These are phyloP conservation scores for Aplidium turbinatum DNA, from an alignment of 23 tunicate species.

Conservation along the genomic window DNA sequence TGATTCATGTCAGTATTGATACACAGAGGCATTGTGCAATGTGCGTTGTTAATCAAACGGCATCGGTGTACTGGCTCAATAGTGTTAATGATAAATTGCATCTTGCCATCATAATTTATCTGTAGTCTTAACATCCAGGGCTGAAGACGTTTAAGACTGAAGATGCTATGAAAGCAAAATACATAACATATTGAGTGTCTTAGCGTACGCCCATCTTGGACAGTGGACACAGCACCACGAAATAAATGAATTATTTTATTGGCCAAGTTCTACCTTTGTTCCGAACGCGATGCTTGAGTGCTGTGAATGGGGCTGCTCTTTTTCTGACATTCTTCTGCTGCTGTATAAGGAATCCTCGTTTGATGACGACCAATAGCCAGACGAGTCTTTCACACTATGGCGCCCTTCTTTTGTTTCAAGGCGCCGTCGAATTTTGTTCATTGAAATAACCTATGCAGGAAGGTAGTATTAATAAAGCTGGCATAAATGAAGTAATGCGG, in stretches of 20 bases:
- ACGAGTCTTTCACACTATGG: constrained; percentile 30
- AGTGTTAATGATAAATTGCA: too few relatives aligned
- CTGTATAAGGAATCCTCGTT: constrained; percentile 51
- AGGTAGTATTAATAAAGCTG: too few relatives aligned
- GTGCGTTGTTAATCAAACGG: too few relatives aligned
- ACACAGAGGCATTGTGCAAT: too few relatives aligned
- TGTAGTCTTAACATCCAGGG: too few relatives aligned
- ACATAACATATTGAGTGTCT: not conserved
- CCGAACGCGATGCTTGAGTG: constrained; percentile 85
- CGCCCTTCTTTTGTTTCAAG: constrained; percentile 12
- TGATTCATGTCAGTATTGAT: too few relatives aligned
- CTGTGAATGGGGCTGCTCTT: constrained; percentile 40
- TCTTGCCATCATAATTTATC: too few relatives aligned
- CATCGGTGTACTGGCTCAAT: too few relatives aligned
- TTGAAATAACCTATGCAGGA: constrained; percentile 52
- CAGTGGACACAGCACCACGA: not conserved
- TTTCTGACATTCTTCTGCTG: constrained; percentile 40
- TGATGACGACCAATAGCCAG: constrained; percentile 76
- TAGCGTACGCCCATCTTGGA: not conserved
- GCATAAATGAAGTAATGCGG: too few relatives aligned
- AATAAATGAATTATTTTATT: too few relatives aligned
- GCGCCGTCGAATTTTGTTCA: constrained; percentile 22
- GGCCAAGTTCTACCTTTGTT: constrained; percentile 42
- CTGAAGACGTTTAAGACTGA: too few relatives aligned
- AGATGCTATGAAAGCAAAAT: too few relatives aligned